These are phyloP conservation scores for Eremobia ochroleuca DNA, from an alignment of 2,888 invertebrate species.

Conservation along the genomic window DNA sequence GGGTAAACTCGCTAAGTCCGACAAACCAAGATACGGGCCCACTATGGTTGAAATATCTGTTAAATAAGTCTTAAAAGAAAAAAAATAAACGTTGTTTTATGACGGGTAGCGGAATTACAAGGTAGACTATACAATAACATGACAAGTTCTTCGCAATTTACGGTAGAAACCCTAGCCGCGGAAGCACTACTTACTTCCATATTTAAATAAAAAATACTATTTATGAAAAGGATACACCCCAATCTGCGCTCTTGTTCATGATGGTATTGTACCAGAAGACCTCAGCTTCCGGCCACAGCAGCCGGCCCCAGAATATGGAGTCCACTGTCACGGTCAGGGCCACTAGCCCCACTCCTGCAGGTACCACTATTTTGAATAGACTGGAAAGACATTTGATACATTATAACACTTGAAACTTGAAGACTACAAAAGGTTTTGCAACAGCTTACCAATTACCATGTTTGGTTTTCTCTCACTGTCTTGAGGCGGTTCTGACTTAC, in stretches of 20 bases:
- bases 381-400: conserved; percentile 84
- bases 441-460: too few species aligned
- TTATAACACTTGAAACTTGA: too few species aligned
- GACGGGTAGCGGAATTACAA: not conserved
- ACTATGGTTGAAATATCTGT: not conserved
- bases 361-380: conserved; percentile 93
- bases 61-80: not conserved
- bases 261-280: conserved; percentile 99
- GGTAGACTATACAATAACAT: not conserved
- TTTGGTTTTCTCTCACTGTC: too few species aligned
- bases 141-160: not conserved
- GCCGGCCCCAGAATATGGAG: conserved; percentile 97
- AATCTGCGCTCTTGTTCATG: conserved; percentile 98
- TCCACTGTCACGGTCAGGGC: conserved; percentile 95
- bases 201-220: not conserved
- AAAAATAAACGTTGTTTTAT: not conserved
- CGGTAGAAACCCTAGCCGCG: not conserved
- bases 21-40: too few species aligned
- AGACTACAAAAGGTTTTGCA: too few species aligned
- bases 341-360: conserved; percentile 93
- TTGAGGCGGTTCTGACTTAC: too few species aligned
- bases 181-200: too few species aligned
- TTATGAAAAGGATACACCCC: conserved; percentile 97
- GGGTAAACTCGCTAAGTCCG: too few species aligned
- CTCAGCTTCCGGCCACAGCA: conserved; percentile 99